Base-by-base conservation (phyloP, 2,113 vertebrate species). In the Nerophis ophidion region DNA sequence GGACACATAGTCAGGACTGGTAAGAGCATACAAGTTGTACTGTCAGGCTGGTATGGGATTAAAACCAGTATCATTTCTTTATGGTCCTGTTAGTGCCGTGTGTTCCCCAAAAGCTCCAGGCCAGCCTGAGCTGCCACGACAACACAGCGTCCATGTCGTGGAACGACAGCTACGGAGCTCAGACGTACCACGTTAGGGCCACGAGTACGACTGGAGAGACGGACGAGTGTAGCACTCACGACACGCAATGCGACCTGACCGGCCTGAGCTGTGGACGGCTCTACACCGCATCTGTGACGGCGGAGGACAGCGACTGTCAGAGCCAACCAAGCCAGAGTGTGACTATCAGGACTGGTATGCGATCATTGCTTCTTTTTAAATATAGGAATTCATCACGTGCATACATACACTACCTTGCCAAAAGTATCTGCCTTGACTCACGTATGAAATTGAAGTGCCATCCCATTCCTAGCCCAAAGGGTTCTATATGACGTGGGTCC, bases 61-160 rank as follows among this genome's bases (percentile, higher is more conserved):
- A 2, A 9, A 15, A 48, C 33, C 46, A 48, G 49, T 44, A 52
- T n/a, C 13, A 8, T 40, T 12, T 50, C 7, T 42, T 8, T 51
- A 16, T 17, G 8, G 13, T 50, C 40, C 35, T 63, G 10, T 33
- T 66, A 91, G 90, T 61, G 14, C 81, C 89, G 1, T 91, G 90
- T 16, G 35, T 68, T 40, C 90, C 90, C 6, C 50, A 79, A 57
- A 59, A 63, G 49, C 82, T 89, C 14, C 4, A 68, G 36, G 76
- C 75, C 57, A 85, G 3, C 15, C 10, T 90, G 58, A 84, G 52
- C 70, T 91, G 90, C 81, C 74, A 51, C 34, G 38, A 65, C 74
- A 90, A 90, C 1, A 69, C 85, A 56, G 89, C 77, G 9, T 84
- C 61, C 14, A 65, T 89, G 76, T 68, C 68, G 0, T 91, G 90